These are phyloP conservation scores for Campoletis raptor DNA, from an alignment of 2,888 invertebrate genomes.

Conservation along the genomic window DNA sequence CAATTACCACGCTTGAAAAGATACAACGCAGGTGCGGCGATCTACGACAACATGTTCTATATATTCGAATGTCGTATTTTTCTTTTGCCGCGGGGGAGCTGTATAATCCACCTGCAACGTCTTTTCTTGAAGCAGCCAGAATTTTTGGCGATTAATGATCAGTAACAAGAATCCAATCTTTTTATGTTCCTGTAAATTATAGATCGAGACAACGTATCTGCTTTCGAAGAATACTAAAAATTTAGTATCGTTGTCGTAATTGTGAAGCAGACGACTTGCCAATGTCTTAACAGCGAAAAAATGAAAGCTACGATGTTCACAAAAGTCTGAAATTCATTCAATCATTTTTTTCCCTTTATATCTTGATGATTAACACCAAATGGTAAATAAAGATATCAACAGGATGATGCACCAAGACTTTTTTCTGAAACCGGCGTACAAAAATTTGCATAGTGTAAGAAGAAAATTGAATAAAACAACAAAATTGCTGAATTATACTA, in stretches of 20 bases:
- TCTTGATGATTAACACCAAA: neutral
- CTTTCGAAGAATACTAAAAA: neutral
- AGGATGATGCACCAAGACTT: neutral
- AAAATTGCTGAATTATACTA: neutral
- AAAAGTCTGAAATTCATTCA: neutral
- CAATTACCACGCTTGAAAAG: slow-evolving; percentile 72
- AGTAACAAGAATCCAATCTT: neutral
- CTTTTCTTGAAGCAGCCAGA: neutral
- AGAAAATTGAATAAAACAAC: neutral
- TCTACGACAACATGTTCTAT: slow-evolving; percentile 26
- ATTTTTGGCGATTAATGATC: neutral
- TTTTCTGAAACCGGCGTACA: neutral
- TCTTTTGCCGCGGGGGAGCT: neutral
- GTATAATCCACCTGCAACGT: slow-evolving; percentile 15
- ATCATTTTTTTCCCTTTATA: neutral
- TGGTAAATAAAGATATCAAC: neutral
- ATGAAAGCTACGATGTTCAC: neutral
- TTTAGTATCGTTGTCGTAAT: neutral
- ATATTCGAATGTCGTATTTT: slow-evolving; percentile 10
- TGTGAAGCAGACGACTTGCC: neutral
- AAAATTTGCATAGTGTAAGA: neutral
- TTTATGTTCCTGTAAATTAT: neutral
- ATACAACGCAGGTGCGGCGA: slow-evolving; percentile 70
- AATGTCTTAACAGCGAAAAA: neutral
- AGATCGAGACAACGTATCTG: neutral